Base-by-base conservation (phyloP, 2,797 vertebrate species). In the Orestias chungarensis region DNA sequence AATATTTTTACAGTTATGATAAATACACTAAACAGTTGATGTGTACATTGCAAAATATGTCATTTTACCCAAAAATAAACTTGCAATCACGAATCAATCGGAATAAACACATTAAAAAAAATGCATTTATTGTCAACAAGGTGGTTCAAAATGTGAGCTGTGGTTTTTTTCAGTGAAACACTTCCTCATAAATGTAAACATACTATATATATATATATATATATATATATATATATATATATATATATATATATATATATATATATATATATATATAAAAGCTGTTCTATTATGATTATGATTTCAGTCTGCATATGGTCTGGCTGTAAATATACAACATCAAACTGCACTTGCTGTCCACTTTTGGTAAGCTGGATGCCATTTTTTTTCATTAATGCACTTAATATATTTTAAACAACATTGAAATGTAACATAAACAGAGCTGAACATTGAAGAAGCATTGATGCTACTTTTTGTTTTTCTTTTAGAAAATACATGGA, bases 21-120 rank as follows among this genome's bases (percentile, higher is more conserved):
- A 92, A 94, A 94, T 93, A 93, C 92, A 94, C 89, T 83, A 91
- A 86, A 94, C n/a, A 68, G 64, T 68, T 84, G 90, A 89, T 33
- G 79, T 84, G 85, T 87, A 90, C 79, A 84, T 84, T 79, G 83
- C 77, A 88, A 73, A 76, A 23, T n/a, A 20, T 75, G 69, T 79
- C 15, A 18, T 71, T 73, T 72, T 47, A 59, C 71, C n/a, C 78
- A 79, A 33, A 64, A 82, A 82, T 25, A 35, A 3, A 25, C 49
- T 4, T 38, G 11, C 23, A 25, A 23, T 31, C 11, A 33, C 11
- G 9, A 44, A 75, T 75, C 61, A 68, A 50, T 27, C 12, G 23
- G 23, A 62, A 1, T 40, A 11, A 71, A 84, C n/a, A 86, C 75
- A 79, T 49, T n/a, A n/a, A n/a, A 17, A 54, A 66, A 69, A 64